phyloP scores from a whole-genome alignment of 2,797 vertebrate genomes.

The Crypturellus tataupa region DNA sequence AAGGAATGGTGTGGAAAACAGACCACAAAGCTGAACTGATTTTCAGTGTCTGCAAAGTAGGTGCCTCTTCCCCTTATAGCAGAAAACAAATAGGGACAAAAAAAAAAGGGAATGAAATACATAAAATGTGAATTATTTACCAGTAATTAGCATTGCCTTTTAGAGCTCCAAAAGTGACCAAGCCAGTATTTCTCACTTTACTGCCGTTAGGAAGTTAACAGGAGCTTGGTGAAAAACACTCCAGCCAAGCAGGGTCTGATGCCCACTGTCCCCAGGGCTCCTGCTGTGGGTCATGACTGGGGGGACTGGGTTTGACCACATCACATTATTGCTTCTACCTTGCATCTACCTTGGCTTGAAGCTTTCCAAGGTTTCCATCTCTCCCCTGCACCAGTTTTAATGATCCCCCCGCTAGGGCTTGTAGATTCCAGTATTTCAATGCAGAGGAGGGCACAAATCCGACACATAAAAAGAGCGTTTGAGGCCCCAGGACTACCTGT shows the following conservation, averaged over 20 bases:
- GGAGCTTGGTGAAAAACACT: neutral
- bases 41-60: neutral
- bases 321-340: neutral
- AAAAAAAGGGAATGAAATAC: neutral
- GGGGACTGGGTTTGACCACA: neutral
- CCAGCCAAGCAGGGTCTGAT: neutral
- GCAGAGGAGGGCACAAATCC: neutral
- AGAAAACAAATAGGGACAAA: neutral
- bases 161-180: neutral
- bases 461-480: constrained; percentile 5
- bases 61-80: neutral
- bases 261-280: neutral
- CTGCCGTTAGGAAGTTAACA: neutral
- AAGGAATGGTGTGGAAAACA: neutral
- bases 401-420: neutral
- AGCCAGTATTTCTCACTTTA: accelerated
- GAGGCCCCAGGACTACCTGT: constrained; percentile 34
- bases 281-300: neutral
- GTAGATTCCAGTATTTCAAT: neutral
- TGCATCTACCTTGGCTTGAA: neutral
- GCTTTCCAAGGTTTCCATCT: neutral
- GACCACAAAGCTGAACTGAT: neutral
- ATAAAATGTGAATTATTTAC: neutral
- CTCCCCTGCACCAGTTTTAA: neutral
- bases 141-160: neutral